Conservation (phyloP, 1,140 invertebrate genomes). For the Drosophila tropicalis region DNA sequence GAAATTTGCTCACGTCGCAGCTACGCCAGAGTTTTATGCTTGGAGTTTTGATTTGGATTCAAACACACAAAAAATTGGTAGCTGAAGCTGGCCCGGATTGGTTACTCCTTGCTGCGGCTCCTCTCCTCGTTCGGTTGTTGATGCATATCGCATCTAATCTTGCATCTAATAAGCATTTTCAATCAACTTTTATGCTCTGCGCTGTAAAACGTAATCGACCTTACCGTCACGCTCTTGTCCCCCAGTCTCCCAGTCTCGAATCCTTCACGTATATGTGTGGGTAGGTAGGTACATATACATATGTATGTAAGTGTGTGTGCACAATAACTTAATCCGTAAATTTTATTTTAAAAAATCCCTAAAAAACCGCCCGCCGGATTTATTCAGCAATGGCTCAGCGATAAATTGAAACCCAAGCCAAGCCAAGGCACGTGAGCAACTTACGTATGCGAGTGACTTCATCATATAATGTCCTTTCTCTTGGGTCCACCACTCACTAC, state of each 20-base stretch:
- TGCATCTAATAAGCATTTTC: conserved; percentile 83
- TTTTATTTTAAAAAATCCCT: conserved; percentile 80
- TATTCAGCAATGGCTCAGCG: conserved; percentile 52
- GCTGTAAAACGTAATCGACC: conserved; percentile 82
- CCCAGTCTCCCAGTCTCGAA: background rate
- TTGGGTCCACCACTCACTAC: conserved; percentile 26
- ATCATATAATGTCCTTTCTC: conserved; percentile 5
- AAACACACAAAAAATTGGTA: conserved; percentile 38
- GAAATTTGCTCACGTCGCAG: conserved; percentile 77
- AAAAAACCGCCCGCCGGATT: conserved; percentile 66
- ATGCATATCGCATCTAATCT: conserved; percentile 81
- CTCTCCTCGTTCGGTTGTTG: conserved; percentile 25
- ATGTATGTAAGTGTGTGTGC: background rate
- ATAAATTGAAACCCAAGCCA: conserved; percentile 74
- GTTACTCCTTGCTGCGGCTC: conserved; percentile 10
- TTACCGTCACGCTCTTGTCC: conserved; percentile 48
- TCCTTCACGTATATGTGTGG: conserved; percentile 35
- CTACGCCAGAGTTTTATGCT: conserved; percentile 64
- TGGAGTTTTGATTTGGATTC: conserved; percentile 58
- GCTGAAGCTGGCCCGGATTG: conserved; percentile 23
- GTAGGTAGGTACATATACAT: background rate
- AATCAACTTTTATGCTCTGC: conserved; percentile 82
- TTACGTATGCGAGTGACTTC: conserved; percentile 28
- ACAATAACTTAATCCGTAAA: conserved; percentile 83
- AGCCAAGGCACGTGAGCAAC: conserved; percentile 33